These are phyloP conservation scores for Psilanteris sp. DNA, from an alignment of 1,140 invertebrate species.

Conservation along the genomic window DNA sequence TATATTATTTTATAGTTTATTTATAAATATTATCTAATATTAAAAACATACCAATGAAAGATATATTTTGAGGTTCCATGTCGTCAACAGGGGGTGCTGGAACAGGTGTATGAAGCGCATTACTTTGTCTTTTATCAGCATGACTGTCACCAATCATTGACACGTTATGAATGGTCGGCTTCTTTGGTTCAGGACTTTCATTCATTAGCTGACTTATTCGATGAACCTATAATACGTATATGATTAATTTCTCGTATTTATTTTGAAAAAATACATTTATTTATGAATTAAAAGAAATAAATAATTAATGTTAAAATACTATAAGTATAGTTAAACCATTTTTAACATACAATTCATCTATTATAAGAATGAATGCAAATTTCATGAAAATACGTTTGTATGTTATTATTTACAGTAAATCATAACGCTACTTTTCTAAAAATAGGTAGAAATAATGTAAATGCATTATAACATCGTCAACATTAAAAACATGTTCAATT, in stretches of 20 bases:
- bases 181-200: conserved; percentile 77
- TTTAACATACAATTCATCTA: too few relatives aligned
- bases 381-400: too few relatives aligned
- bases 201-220: conserved; percentile 80
- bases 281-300: too few relatives aligned
- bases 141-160: conserved; percentile 74
- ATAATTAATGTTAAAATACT: too few relatives aligned
- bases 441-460: conserved; percentile 69
- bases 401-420: conserved; percentile 46
- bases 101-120: conserved; percentile 82
- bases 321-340: too few relatives aligned
- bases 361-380: conserved; percentile 22
- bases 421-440: conserved; percentile 25
- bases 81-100: conserved; percentile 86
- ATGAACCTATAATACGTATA: conserved; percentile 76
- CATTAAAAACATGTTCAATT: too few relatives aligned
- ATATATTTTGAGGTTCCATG: conserved; percentile 95
- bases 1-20: too few relatives aligned
- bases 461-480: conserved; percentile 68
- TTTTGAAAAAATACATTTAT: too few relatives aligned
- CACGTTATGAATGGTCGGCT: conserved; percentile 74
- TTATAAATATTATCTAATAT: too few relatives aligned
- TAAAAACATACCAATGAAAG: conserved; percentile 88
- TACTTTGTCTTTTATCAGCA: conserved; percentile 75
- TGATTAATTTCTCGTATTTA: too few relatives aligned